These are phyloP conservation scores for Podarcis raffonei DNA, from an alignment of 2,113 vertebrate genomes.

Conservation along the genomic window DNA sequence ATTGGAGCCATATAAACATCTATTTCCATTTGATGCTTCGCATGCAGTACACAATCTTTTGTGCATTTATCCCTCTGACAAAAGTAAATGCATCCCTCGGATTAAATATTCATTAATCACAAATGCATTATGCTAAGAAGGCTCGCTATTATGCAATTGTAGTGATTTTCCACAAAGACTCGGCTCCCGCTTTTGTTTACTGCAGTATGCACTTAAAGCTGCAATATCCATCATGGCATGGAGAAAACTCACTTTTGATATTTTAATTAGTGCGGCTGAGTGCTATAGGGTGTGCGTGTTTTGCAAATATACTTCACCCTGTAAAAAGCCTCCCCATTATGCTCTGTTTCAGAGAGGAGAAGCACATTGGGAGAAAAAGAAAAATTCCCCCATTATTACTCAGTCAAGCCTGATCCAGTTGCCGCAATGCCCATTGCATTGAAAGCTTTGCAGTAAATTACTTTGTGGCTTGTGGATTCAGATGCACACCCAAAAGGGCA, in stretches of 20 bases:
- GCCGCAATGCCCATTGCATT: background rate
- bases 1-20: background rate
- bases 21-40: background rate
- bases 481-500: background rate
- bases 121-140: constrained; percentile 9
- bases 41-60: background rate
- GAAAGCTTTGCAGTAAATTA: background rate
- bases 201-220: background rate
- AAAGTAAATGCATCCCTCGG: background rate
- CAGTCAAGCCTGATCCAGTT: background rate
- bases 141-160: background rate
- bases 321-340: background rate
- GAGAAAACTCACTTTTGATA: background rate
- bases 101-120: constrained; percentile 17
- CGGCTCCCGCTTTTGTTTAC: background rate
- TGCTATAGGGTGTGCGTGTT: background rate
- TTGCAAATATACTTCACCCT: background rate
- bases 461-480: background rate
- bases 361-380: too few relatives aligned
- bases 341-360: background rate
- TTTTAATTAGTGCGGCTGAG: background rate
- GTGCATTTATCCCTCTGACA: background rate
- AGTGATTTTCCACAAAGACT: background rate
- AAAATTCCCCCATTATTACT: background rate
- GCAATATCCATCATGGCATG: background rate